Percentiles rank a stretch among this genome's conserved stretches.
These are phyloP conservation scores for Coracias cyanogaster DNA, from an alignment of 2,797 vertebrate genomes.

Conservation along the genomic window DNA sequence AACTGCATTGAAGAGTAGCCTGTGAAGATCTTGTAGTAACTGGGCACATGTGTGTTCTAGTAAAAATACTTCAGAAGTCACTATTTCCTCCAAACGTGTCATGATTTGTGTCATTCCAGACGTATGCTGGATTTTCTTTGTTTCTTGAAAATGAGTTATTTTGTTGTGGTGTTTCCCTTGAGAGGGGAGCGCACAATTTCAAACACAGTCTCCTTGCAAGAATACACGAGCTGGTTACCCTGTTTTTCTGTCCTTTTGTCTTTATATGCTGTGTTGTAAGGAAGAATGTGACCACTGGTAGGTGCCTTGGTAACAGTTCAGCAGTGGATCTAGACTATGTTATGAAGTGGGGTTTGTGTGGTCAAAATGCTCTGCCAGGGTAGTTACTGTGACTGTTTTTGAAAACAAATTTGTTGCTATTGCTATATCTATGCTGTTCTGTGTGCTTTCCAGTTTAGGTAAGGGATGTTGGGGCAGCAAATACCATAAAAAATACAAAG, in stretches of 20 bases:
- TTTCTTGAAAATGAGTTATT: neutral
- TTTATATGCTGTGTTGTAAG: neutral
- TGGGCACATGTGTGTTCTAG: neutral
- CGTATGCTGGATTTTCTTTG: neutral
- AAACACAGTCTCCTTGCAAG: neutral
- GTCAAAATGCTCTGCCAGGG: neutral
- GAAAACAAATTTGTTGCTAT: neutral
- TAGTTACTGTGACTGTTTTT: neutral
- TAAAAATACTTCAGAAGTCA: neutral
- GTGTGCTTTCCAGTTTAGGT: neutral
- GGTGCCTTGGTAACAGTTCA: neutral
- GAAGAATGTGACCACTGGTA: neutral
- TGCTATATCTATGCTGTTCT: neutral
- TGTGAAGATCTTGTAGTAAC: neutral
- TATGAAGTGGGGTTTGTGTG: neutral
- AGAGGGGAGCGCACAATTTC: neutral
- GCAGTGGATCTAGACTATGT: accelerated
- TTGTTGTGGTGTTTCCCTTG: neutral
- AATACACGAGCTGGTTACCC: neutral
- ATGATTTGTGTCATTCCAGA: neutral
- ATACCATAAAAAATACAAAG: neutral
- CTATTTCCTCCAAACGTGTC: accelerated
- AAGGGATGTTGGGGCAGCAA: neutral
- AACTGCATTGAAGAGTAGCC: neutral
- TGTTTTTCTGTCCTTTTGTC: neutral